Percentiles rank a stretch among this genome's conserved stretches.
Evolutionary conservation across 2,797 vertebrate species (phyloP).

Genomic region (Schizopygopsis pylzovi): DNA sequence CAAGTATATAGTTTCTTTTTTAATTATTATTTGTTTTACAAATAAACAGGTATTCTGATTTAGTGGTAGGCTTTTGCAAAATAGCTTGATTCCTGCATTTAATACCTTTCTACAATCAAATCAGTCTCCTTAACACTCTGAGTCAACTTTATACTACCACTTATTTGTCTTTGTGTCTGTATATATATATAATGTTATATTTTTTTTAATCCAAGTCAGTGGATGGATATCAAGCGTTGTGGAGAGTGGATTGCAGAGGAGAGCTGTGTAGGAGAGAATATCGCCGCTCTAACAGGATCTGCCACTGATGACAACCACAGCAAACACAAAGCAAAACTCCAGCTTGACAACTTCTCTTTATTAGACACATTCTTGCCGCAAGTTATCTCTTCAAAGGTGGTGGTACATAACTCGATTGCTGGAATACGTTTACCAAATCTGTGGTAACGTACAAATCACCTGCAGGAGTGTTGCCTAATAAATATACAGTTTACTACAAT

Average conservation of each 20-base stretch:
- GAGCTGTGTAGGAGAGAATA: constrained; percentile 1
- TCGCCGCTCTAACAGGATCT: not conserved
- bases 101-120: no score
- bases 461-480: constrained; percentile 1
- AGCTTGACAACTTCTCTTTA: not conserved
- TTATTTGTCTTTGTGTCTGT: no score
- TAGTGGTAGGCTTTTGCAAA: no score
- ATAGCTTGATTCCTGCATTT: no score
- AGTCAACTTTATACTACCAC: no score
- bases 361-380: not conserved
- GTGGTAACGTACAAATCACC: not conserved
- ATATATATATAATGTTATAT: no score
- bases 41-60: no score
- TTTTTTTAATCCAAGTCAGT: no score
- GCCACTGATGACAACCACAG: constrained; percentile 20
- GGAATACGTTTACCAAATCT: not conserved
- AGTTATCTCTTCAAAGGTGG: not conserved
- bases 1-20: no score
- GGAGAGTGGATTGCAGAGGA: not conserved
- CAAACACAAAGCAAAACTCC: not conserved
- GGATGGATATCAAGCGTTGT: not conserved
- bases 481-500: not conserved
- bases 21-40: no score
- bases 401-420: not conserved
- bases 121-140: no score